Conservation (phyloP, 2,888 invertebrate species). For the Platycheirus rosarum region DNA sequence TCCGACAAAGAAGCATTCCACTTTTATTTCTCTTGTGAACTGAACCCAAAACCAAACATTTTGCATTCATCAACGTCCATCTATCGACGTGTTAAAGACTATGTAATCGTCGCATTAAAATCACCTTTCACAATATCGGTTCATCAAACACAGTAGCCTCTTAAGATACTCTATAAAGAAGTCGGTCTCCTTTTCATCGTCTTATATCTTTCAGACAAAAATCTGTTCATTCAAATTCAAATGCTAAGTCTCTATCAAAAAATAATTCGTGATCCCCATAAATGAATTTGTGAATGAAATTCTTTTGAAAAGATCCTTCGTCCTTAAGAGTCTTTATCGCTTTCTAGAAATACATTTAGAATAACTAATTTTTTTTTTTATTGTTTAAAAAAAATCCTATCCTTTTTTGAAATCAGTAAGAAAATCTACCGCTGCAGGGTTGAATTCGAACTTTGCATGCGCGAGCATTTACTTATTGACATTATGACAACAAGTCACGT, state of each 20-base stretch:
- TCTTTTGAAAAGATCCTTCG: conserved; percentile 35
- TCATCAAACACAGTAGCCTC: conserved; percentile 28
- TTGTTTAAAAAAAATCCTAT: conserved; percentile 55
- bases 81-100: conserved; percentile 25
- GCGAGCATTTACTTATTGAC: conserved; percentile 53
- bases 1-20: too few species aligned
- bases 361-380: conserved; percentile 56
- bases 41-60: background rate
- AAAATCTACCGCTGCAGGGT: conserved; percentile 11
- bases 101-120: conserved; percentile 34
- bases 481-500: conserved; percentile 72
- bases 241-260: conserved; percentile 19
- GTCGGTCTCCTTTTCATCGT: conserved; percentile 39
- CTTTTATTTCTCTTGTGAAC: background rate
- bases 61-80: conserved; percentile 12
- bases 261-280: conserved; percentile 56
- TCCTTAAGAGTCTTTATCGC: conserved; percentile 60
- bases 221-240: conserved; percentile 27
- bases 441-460: conserved; percentile 57
- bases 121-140: conserved; percentile 24
- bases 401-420: conserved; percentile 2
- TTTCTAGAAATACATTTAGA: conserved; percentile 44
- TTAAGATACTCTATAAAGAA: conserved; percentile 13
- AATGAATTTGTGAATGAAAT: conserved; percentile 24
- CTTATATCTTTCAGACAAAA: conserved; percentile 5